Conservation (phyloP, 2,797 vertebrate species). For the Sebastes minor region DNA sequence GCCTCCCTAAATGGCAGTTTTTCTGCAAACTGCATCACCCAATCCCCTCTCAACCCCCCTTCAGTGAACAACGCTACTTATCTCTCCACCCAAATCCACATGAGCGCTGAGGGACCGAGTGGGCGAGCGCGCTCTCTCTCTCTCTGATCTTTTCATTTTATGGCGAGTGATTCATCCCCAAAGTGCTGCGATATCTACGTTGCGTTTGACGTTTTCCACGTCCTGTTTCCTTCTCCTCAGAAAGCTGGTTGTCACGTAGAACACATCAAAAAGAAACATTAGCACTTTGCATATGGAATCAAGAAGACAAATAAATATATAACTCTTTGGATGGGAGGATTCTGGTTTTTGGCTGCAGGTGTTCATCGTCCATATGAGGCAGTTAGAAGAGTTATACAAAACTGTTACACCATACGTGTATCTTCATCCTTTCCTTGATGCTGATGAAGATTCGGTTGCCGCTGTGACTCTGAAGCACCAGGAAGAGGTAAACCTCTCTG, state of each 20-base stretch:
- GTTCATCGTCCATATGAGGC: slow-evolving; percentile 58
- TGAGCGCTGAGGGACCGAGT: slow-evolving; percentile 31
- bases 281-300: slow-evolving; percentile 38
- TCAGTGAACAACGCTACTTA: not conserved
- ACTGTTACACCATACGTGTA: slow-evolving; percentile 38
- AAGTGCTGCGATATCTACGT: slow-evolving; percentile 52
- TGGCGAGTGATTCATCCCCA: slow-evolving; percentile 49
- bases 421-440: slow-evolving; percentile 33
- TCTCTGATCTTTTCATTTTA: slow-evolving; percentile 50
- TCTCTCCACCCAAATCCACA: slow-evolving; percentile 48
- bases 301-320: slow-evolving; percentile 38
- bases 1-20: slow-evolving; percentile 69
- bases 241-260: slow-evolving; percentile 18
- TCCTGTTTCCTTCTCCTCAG: slow-evolving; percentile 18
- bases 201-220: slow-evolving; percentile 13
- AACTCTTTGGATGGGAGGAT: slow-evolving; percentile 64
- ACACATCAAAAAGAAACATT: slow-evolving; percentile 15
- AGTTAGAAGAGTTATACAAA: slow-evolving; percentile 54
- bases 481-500: slow-evolving; percentile 10
- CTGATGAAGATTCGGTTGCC: slow-evolving; percentile 24
- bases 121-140: slow-evolving; percentile 27
- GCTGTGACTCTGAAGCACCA: slow-evolving; percentile 24
- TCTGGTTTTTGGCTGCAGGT: slow-evolving; percentile 50
- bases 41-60: not conserved
- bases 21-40: slow-evolving; percentile 50